Conservation (phyloP, 2,113 vertebrate genomes). For the Bufo gargarizans region DNA sequence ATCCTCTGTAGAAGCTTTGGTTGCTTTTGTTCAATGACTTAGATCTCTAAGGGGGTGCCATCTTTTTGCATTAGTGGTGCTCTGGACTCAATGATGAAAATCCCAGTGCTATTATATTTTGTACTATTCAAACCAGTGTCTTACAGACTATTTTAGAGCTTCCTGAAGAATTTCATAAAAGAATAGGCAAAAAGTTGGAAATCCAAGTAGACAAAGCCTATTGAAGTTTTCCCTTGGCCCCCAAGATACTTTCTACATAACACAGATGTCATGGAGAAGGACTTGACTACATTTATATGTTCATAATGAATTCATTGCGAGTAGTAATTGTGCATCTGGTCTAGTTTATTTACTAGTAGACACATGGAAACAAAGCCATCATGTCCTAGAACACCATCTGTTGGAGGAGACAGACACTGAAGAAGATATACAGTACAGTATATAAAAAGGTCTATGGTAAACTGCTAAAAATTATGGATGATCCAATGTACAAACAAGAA, state of each 20-base stretch:
- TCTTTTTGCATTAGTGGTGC: neutral
- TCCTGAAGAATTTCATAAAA: neutral
- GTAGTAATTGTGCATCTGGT: conserved; percentile 37
- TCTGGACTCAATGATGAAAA: neutral
- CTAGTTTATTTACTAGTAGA: conserved; percentile 6
- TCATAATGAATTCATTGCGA: conserved; percentile 38
- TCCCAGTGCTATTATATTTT: neutral
- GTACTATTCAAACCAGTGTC: no score
- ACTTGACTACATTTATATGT: conserved; percentile 30
- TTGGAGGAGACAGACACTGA: neutral
- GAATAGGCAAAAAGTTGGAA: neutral
- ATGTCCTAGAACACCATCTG: conserved; percentile 7
- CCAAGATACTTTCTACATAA: neutral
- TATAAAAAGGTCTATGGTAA: neutral
- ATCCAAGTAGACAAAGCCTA: neutral
- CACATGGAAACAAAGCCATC: conserved; percentile 5
- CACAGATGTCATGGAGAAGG: neutral
- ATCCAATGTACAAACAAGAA: neutral
- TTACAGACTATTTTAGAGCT: no score
- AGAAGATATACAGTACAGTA: neutral
- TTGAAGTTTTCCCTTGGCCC: neutral
- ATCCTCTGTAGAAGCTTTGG: no score
- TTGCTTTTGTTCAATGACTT: no score
- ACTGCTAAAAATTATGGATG: neutral
- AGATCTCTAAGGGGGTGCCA: neutral